Evolutionary conservation across 2,888 invertebrate genomes (phyloP), one percentile per base, ranked within the genome.

Genomic region (Stramonita haemastoma): DNA sequence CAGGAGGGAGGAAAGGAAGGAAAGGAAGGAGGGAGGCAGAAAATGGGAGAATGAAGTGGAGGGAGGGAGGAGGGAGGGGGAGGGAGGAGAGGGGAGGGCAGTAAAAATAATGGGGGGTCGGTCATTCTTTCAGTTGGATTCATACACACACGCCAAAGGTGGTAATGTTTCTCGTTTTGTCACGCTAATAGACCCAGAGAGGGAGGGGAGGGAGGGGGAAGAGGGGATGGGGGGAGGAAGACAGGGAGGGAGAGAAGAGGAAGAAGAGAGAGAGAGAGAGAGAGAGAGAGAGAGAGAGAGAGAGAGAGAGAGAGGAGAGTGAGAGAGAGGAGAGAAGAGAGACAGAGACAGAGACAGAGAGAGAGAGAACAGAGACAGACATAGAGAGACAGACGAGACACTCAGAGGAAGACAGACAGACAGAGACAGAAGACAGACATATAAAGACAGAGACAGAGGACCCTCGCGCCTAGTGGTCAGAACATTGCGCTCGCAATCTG

Each of bases 101-200:
- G 73, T 73, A 73, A 73, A 73, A 73, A 22, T 73, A 73, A 73
- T 73, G 73, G 73, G 22, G 5, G 73, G 73, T n/a, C n/a, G 73
- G 5, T n/a, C 73, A 4, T n/a, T n/a, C n/a, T 73, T 73, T 73
- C n/a, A 13, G 26, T 13, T 73, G 26, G 11, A 1, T 73, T n/a
- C 60, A 1, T 60, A 15, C 13, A 60, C 60, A 22, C 60, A 19
- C 6, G 73, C 73, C 60, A 73, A 11, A n/a, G 73, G n/a, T 73
- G 73, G 73, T n/a, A 73, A 73, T 73, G 73, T 73, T 73, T 29
- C 73, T 73, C 73, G 73, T 73, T 73, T 73, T 73, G 73, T 73
- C 73, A n/a, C 73, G 73, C 73, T 73, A 73, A 73, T 26, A 73
- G 73, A 0, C n/a, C 73, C 32, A 32, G 34, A 32, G 34, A 34